Conservation (phyloP, 2,888 invertebrate genomes). For the Xestobium rufovillosum region DNA sequence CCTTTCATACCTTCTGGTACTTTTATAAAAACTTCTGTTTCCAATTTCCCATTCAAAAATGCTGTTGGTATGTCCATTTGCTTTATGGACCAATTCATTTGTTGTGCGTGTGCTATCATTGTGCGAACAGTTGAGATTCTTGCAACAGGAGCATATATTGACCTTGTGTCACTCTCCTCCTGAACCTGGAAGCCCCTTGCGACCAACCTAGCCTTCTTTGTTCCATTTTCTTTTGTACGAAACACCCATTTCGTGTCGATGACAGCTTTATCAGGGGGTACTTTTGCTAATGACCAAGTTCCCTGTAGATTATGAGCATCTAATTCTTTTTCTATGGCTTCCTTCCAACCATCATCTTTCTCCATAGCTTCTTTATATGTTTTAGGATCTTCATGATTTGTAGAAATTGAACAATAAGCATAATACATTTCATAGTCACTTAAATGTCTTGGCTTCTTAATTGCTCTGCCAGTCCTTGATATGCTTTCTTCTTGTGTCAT, state of each 20-base stretch:
- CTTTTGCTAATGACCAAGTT: neutral
- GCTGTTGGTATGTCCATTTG: constrained; percentile 23
- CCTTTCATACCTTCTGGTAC: constrained; percentile 11
- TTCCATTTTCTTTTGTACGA: neutral
- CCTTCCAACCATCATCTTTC: neutral
- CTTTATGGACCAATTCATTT: constrained; percentile 16
- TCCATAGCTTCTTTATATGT: too few species aligned
- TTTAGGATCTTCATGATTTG: too few species aligned
- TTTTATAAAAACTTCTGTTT: constrained; percentile 19
- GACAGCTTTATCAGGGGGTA: neutral
- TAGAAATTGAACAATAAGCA: too few species aligned
- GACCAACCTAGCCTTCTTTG: constrained; percentile 7
- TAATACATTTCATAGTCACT: too few species aligned
- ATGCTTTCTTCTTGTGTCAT: too few species aligned
- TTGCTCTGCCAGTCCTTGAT: too few species aligned
- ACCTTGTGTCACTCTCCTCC: neutral
- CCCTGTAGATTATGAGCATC: neutral
- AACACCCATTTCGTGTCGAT: constrained; percentile 1
- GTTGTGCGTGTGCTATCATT: constrained; percentile 18
- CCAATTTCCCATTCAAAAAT: constrained; percentile 22
- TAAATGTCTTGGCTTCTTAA: too few species aligned
- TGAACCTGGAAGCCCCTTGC: neutral
- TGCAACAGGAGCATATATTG: neutral
- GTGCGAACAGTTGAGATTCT: constrained; percentile 5
- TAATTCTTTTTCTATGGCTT: neutral